Evolutionary conservation across 2,797 vertebrate species (phyloP).

Genomic region (Phoxinus dragarum): DNA sequence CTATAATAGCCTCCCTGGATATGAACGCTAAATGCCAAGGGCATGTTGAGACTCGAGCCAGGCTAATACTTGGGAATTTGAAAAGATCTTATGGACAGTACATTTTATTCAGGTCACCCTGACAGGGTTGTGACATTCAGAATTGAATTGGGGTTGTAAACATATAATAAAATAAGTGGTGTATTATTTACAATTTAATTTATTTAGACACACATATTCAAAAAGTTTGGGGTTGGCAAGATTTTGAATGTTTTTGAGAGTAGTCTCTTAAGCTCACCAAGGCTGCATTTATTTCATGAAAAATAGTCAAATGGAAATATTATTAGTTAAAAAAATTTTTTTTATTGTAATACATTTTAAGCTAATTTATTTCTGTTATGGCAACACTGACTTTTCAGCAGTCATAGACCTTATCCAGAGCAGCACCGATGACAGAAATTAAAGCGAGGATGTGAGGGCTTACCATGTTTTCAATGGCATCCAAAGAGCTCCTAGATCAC

Average conservation of each 20-base stretch:
- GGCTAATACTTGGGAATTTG: conserved; percentile 13
- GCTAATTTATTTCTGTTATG: not conserved
- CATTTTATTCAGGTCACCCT: not conserved
- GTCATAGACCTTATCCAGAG: no score
- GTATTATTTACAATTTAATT: no score
- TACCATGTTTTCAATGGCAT: no score
- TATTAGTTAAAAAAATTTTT: not conserved
- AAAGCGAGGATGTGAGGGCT: no score
- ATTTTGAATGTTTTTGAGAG: not conserved
- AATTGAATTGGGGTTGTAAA: not conserved
- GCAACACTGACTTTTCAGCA: not conserved
- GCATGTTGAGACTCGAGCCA: not conserved
- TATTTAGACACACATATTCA: no score
- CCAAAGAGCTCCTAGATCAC: no score
- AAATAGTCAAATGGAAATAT: not conserved
- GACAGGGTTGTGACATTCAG: not conserved
- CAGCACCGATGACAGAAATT: no score
- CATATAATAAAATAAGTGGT: not conserved
- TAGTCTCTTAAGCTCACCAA: not conserved
- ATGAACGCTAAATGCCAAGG: conserved; percentile 38
- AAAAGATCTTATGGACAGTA: conserved; percentile 11
- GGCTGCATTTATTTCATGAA: not conserved
- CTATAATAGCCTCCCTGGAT: conserved; percentile 21
- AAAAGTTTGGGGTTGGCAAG: not conserved
- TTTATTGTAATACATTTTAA: not conserved